Evolutionary conservation across 37 sponge, comb jelly and placozoan genomes (phyloP).

Genomic region (Aphrocallistes beatrix): DNA sequence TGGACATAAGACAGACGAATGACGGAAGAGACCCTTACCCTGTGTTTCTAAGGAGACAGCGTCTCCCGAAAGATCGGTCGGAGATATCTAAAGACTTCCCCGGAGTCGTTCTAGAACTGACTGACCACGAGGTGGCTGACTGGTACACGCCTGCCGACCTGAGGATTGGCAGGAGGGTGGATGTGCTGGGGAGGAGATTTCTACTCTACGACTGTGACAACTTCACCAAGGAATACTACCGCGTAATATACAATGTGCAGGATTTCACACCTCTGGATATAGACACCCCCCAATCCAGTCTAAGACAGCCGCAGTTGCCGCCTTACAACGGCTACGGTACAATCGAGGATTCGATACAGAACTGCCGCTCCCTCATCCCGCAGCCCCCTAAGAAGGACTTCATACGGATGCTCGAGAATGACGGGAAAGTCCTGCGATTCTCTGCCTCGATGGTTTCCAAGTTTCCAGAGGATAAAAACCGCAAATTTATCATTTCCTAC

Average conservation of each 20-base stretch:
- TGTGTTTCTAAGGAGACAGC: conserved; percentile 76
- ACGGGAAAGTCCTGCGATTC: conserved; percentile 78
- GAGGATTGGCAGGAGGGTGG: conserved; percentile 67
- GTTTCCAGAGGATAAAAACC: conserved; percentile 69
- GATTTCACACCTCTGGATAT: conserved; percentile 49
- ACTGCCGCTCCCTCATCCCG: conserved; percentile 79
- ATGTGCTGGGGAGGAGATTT: conserved; percentile 72
- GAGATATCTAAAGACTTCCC: conserved; percentile 69
- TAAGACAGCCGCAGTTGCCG: conserved; percentile 45
- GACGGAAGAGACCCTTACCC: conserved; percentile 95
- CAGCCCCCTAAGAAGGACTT: conserved; percentile 98
- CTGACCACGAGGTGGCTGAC: conserved; percentile 82
- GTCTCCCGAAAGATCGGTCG: conserved; percentile 57
- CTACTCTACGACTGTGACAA: conserved; percentile 91
- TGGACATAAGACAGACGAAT: conserved; percentile 83
- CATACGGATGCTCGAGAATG: conserved; percentile 93
- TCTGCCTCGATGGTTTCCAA: conserved; percentile 71
- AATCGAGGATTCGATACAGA: conserved; percentile 89
- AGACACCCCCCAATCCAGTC: background rate
- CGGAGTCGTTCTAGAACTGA: conserved; percentile 56
- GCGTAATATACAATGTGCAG: conserved; percentile 36
- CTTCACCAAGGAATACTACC: conserved; percentile 75
- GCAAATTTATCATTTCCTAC: conserved; percentile 86
- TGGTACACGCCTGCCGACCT: conserved; percentile 80
- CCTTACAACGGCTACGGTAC: conserved; percentile 96